Conservation (phyloP, 92 coral and sea anemone species). For the Isaurus tuberculatus region DNA sequence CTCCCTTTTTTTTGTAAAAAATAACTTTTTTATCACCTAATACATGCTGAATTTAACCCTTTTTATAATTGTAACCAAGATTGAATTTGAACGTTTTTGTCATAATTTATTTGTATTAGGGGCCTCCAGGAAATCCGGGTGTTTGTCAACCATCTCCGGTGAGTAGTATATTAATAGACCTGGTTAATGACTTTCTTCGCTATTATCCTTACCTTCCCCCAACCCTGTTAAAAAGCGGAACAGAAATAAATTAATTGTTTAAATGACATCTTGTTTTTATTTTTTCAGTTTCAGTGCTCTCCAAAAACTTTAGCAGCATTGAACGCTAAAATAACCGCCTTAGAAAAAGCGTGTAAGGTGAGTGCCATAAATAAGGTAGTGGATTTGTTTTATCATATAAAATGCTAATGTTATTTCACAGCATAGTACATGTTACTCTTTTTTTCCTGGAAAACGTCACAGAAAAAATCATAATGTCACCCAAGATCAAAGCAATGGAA, state of each 20-base stretch:
- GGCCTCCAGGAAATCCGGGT: slow-evolving; percentile 88
- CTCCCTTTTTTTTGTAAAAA: too few species aligned
- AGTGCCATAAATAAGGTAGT: neutral
- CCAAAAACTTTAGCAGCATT: slow-evolving; percentile 78
- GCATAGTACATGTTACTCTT: too few species aligned
- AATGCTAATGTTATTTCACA: too few species aligned
- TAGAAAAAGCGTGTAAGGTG: slow-evolving; percentile 90
- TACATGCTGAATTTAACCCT: too few species aligned
- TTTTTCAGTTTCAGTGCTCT: slow-evolving; percentile 76
- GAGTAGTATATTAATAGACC: slow-evolving; percentile 20
- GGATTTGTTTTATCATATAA: too few species aligned
- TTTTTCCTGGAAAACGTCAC: too few species aligned
- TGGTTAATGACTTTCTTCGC: neutral
- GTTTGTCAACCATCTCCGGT: slow-evolving; percentile 88
- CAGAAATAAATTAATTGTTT: neutral
- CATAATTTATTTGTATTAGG: slow-evolving; percentile 62
- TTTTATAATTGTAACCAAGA: too few species aligned
- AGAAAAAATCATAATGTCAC: too few species aligned
- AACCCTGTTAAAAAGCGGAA: neutral
- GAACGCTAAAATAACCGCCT: slow-evolving; percentile 70
- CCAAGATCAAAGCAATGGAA: too few species aligned
- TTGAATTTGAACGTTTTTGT: neutral
- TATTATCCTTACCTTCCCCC: neutral
- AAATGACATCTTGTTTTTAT: neutral
- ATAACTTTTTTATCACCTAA: too few species aligned